A percentile compares a stretch with the other conserved stretches of the same genome.
phyloP scores from a whole-genome alignment of 2,888 invertebrate genomes.

The Eugnorisma glareosa region DNA sequence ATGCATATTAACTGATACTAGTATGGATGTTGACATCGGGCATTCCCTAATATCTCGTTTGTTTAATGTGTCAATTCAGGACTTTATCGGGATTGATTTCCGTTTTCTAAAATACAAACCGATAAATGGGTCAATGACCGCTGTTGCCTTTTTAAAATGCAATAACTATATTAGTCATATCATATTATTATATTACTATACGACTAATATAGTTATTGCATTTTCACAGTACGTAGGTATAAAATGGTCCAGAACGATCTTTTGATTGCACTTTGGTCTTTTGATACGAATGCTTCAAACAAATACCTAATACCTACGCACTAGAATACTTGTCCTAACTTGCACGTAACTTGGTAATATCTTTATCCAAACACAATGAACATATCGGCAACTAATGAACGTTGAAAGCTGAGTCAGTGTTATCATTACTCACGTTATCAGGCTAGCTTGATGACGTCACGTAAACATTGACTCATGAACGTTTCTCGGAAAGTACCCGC shows the following conservation, averaged over 20 bases:
- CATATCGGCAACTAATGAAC: conserved; percentile 9
- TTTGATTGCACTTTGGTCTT: conserved; percentile 20
- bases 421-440: conserved; percentile 67
- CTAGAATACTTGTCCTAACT: background rate
- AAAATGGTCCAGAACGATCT: background rate
- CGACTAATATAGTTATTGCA: no score
- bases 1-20: background rate
- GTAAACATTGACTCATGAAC: conserved; percentile 59
- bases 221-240: background rate
- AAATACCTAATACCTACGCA: conserved; percentile 22
- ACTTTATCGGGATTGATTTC: background rate
- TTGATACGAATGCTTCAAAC: background rate
- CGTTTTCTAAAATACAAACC: background rate
- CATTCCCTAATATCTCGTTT: background rate
- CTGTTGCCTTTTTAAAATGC: background rate
- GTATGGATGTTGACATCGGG: background rate
- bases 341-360: background rate
- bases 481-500: conserved; percentile 59
- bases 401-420: conserved; percentile 52
- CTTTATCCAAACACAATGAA: conserved; percentile 25
- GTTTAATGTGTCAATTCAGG: background rate
- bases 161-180: background rate
- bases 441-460: conserved; percentile 59
- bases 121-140: background rate
- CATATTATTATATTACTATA: no score